Conservation (phyloP, 2,797 vertebrate genomes). For the Sciurus vulgaris region DNA sequence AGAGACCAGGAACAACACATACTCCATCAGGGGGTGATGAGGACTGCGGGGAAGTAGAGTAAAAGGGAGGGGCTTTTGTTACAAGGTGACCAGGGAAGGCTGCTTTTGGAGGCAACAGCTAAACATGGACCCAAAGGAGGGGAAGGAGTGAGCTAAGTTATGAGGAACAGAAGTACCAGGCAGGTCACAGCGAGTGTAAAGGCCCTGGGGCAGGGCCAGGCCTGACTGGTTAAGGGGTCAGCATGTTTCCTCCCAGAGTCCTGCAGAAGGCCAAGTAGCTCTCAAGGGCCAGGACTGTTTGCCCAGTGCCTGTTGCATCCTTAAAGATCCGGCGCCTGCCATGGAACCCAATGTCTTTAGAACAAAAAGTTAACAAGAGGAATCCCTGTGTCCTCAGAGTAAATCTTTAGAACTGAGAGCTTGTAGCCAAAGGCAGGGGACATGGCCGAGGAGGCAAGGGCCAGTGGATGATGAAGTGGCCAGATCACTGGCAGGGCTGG, state of each 20-base stretch:
- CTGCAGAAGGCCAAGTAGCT: neutral
- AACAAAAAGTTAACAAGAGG: neutral
- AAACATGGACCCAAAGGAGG: neutral
- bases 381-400: neutral
- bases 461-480: neutral
- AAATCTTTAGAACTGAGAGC: conserved; percentile 14
- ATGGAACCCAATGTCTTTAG: neutral
- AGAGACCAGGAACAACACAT: neutral
- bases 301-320: neutral
- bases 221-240: neutral
- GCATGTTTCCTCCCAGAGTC: neutral
- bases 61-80: rapidly evolving
- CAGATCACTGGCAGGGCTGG: neutral
- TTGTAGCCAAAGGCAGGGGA: neutral
- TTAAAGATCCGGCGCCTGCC: neutral
- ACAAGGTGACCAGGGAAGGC: neutral
- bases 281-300: neutral
- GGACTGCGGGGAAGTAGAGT: neutral
- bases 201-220: too few relatives aligned
- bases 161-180: neutral
- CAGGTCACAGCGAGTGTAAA: neutral
- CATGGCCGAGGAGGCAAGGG: neutral
- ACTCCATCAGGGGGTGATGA: neutral
- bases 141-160: neutral
- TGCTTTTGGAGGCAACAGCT: neutral